Percentiles rank a stretch among this genome's conserved stretches.
Evolutionary conservation across 2,113 vertebrate genomes (phyloP).

Genomic region (Penelope pileata): DNA sequence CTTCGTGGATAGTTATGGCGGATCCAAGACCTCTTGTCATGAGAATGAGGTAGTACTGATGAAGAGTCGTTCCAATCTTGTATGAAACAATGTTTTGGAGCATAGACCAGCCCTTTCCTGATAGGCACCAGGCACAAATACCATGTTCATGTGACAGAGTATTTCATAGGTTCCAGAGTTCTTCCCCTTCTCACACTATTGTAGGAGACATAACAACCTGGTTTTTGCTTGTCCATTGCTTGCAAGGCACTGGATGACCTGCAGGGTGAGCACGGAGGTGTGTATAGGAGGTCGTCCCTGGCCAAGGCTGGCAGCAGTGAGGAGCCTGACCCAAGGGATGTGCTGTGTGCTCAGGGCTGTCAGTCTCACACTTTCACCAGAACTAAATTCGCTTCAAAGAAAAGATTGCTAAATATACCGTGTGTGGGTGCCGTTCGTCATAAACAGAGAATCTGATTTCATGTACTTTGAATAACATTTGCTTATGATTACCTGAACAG

Average conservation of each 20-base stretch:
- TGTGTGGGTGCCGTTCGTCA: neutral
- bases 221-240: neutral
- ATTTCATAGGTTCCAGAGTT: neutral
- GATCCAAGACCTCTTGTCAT: neutral
- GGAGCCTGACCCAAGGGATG: rapidly evolving
- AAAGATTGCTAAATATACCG: neutral
- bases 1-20: neutral
- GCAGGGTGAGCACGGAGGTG: rapidly evolving
- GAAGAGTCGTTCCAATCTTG: neutral
- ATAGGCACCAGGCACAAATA: neutral
- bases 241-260: neutral
- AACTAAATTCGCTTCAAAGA: neutral
- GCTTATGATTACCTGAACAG: constrained; percentile 54
- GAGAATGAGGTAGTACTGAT: neutral
- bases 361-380: neutral
- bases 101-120: neutral
- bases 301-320: neutral
- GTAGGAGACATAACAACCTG: neutral
- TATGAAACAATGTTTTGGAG: neutral
- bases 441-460: constrained; percentile 12
- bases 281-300: neutral
- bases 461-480: constrained; percentile 16
- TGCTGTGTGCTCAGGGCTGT: neutral
- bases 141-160: neutral
- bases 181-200: rapidly evolving